Evolutionary conservation across 2,888 invertebrate species (phyloP), one percentile per base, ranked within the genome.

Genomic region (Yponomeuta plumbellus): DNA sequence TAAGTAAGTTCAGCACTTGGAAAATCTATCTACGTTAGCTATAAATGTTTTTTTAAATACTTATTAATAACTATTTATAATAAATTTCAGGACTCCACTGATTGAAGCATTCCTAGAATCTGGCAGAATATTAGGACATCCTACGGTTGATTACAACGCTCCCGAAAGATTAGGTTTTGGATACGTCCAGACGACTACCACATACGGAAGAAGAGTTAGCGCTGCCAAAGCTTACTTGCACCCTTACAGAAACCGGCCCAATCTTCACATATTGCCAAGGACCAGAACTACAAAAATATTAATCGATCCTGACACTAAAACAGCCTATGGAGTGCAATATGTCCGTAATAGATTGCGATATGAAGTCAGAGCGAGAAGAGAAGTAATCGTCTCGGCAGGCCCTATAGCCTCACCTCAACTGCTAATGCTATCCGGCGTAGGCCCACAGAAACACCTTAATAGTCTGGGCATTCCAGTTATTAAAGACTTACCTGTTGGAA

Each of bases 331-430:
- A 3, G 92, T 95, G 0, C 80, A 92, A 71, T 92, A 93, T 67
- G 80, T 87, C 0, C 80, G 87, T 58, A 83, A 88, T 66, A 84
- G 86, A 0, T 72, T 83, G 67, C 81, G 79, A 61, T 81, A 83
- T 40, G 81, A 82, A 62, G 92, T 93, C 0, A 77, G 75, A 67
- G 95, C 94, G 0, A 85, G 91, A 61, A 93, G 92, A 73, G 95
- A 95, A 82, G 93, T 97, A 0, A 94, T 97, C 67, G 70, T 96
- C 3, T 93, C 95, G 11, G 96, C 94, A 1, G 97, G 97, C 0
- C 93, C 96, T 0, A 94, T 97, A 67, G 96, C 95, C 72, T 93
- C 95, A 0, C 96, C 97, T 0, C 97, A 97, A 76, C 80, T 97
- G 11, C 91, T 97, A 8, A 95, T 97, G 96, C 79, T 96, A 21